These are phyloP conservation scores for Melanostigma gelatinosum DNA, from an alignment of 2,113 vertebrate species.

Conservation along the genomic window DNA sequence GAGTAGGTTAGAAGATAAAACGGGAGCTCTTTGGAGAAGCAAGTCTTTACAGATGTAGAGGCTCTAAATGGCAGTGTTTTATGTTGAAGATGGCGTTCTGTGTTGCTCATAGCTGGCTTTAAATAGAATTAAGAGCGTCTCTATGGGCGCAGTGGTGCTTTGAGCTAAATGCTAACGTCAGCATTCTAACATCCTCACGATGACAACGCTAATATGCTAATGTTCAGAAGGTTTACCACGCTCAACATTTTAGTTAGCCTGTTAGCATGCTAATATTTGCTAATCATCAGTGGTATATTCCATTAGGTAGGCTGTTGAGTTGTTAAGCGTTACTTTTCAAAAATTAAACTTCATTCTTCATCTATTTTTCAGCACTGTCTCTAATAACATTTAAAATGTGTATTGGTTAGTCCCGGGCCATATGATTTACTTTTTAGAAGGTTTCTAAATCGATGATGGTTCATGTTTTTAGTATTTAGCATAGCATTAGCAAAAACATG, in stretches of 20 bases:
- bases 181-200: neutral
- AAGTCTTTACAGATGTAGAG: constrained; percentile 32
- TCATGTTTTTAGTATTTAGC: neutral
- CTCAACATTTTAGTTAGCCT: neutral
- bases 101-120: constrained; percentile 32
- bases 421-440: neutral
- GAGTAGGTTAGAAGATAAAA: constrained; percentile 25
- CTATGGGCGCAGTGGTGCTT: neutral
- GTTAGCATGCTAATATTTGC: constrained; percentile 1
- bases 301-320: neutral
- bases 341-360: neutral
- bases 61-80: constrained; percentile 30
- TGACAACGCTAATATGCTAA: neutral
- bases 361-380: neutral
- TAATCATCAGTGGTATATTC: neutral
- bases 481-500: neutral
- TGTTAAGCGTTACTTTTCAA: neutral
- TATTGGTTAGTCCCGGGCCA: neutral
- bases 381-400: neutral
- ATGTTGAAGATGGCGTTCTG: constrained; percentile 25
- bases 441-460: neutral
- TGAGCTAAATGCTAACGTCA: neutral
- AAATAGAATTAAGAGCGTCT: neutral
- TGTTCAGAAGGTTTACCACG: neutral
- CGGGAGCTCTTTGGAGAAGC: constrained; percentile 20